Evolutionary conservation across 2,113 vertebrate species (phyloP), one percentile per base, ranked within the genome.

Genomic region (Mungos mungo): DNA sequence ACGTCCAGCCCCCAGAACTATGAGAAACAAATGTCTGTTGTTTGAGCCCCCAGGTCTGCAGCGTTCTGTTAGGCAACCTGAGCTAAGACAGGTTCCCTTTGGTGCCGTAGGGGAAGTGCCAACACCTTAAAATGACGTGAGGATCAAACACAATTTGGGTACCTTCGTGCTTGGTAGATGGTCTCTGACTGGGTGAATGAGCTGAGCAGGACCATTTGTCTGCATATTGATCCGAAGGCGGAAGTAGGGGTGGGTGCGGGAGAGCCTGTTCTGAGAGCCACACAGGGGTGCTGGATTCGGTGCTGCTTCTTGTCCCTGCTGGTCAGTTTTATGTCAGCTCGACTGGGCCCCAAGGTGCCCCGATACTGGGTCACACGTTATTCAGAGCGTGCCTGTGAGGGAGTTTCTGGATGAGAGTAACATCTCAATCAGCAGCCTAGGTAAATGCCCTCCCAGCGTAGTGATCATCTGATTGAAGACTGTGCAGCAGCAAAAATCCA

Each of bases 401-500:
- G 63, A 38, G 23, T 47, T 35, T 80, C 71, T 27, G 68, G 38
- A 35, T 47, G 27, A 52, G 10, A 4, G 15, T 19, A 41, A 54
- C 60, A 25, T 35, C 27, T 35, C 23, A 41, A n/a, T 50, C 16
- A 29, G 63, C 29, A n/a, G 86, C 35, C 3, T 12, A 10, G 54
- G 29, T 50, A 12, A 27, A 27, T 41, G n/a, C n/a, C 45, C 12
- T 72, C 16, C 63, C 31, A 11, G 5, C 23, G 31, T 25, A 25
- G 9, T 54, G 1, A 29, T 60, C 45, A 1, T 47, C 38, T 19
- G 14, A 35, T 33, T 15, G 68, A n/a, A 81, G 66, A 69, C n/a
- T 7, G 6, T 4, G 38, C 0, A 14, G 54, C n/a, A 47, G 35
- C 33, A 41, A 14, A 80, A 7, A 2, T 3, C 31, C 5, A 11